Evolutionary conservation across 1,140 invertebrate species (phyloP).

Genomic region (Chionoecetes opilio): DNA sequence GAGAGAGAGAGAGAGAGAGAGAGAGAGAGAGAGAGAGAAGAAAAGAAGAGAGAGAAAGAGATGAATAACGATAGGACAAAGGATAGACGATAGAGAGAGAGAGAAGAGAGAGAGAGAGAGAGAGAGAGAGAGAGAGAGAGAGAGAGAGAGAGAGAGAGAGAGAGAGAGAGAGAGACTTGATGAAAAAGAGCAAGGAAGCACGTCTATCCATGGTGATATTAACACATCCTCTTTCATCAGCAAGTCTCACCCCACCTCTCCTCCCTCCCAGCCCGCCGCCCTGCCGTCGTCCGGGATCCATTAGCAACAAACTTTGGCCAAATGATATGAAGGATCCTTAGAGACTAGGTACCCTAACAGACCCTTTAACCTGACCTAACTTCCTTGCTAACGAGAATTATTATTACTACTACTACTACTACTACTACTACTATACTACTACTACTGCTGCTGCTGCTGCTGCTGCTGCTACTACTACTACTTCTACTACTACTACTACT

Average conservation of each 20-base stretch:
- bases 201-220: background rate
- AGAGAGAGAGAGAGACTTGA: conserved; percentile 35
- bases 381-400: background rate
- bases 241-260: background rate
- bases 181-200: background rate
- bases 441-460: too few relatives aligned
- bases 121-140: conserved; percentile 37
- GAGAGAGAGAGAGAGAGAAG: background rate
- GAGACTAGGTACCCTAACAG: too few relatives aligned
- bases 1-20: background rate
- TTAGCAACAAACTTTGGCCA: background rate
- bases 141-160: conserved; percentile 40
- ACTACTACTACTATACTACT: background rate
- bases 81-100: background rate
- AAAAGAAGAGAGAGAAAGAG: conserved; percentile 32
- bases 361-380: too few relatives aligned
- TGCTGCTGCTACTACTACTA: background rate
- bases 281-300: background rate
- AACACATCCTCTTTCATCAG: background rate
- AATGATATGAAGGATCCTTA: background rate
- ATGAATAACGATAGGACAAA: background rate
- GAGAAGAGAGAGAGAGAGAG: too few relatives aligned
- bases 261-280: background rate
- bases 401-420: background rate
- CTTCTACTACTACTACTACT: background rate